Conservation (phyloP, 2,113 vertebrate genomes). For the Pangasianodon gigas region DNA sequence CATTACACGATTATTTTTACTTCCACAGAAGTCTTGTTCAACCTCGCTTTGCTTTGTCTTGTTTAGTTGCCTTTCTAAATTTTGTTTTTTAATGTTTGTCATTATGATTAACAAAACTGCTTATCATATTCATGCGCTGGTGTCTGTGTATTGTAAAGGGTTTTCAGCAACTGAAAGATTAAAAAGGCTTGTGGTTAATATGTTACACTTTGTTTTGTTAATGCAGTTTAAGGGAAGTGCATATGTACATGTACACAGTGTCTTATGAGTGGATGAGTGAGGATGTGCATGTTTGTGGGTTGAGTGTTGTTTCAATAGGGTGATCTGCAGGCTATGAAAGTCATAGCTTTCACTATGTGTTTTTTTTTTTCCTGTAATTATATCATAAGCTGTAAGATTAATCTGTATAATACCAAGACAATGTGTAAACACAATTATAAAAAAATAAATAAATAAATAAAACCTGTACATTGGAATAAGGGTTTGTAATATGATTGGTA, state of each 20-base stretch:
- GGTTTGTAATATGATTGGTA: conserved; percentile 17
- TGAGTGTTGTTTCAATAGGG: conserved; percentile 48
- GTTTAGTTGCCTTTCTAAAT: conserved; percentile 68
- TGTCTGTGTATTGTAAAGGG: conserved; percentile 28
- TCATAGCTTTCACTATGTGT: conserved; percentile 48
- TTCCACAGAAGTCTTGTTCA: conserved; percentile 15
- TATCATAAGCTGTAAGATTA: conserved; percentile 74
- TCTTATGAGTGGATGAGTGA: conserved; percentile 52
- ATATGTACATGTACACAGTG: conserved; percentile 32
- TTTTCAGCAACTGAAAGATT: conserved; percentile 45
- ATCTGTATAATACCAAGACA: conserved; percentile 75
- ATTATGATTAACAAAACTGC: conserved; percentile 58
- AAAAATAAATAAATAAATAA: conserved; percentile 70
- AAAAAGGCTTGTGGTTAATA: conserved; percentile 53
- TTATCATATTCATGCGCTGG: conserved; percentile 58
- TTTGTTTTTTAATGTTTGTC: conserved; percentile 37
- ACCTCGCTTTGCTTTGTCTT: conserved; percentile 56
- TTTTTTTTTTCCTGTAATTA: conserved; percentile 67
- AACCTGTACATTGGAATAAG: conserved; percentile 59
- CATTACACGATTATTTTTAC: background rate
- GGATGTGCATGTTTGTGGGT: conserved; percentile 63
- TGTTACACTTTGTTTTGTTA: conserved; percentile 59
- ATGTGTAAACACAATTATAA: conserved; percentile 72
- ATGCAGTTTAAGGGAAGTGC: conserved; percentile 51
- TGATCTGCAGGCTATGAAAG: conserved; percentile 63